Base-by-base conservation (phyloP, 2,797 vertebrate species). In the Chromis chromis region DNA sequence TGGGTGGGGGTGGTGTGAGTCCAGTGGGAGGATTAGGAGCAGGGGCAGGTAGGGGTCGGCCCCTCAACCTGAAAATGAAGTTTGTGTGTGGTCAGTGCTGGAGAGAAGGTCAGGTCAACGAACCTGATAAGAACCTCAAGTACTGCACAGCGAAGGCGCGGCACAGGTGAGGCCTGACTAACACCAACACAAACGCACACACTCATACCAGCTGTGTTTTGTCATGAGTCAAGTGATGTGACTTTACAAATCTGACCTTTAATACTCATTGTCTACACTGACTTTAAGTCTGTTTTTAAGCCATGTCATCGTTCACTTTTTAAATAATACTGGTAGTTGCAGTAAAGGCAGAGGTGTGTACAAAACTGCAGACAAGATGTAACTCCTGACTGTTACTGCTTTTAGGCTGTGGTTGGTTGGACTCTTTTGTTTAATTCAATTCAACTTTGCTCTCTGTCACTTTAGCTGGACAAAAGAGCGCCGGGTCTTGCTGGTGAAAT, bases 1-100 rank as follows among this genome's bases (percentile, higher is more conserved):
- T 90, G 0, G 76, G 88, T 3, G 87, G 89, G 3, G 91, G 93
- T 3, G 88, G 90, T 5, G 90, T 91, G 31, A 71, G 89, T 64
- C 86, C 93, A 1, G 68, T 91, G 46, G 86, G 88, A 7, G 83
- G 91, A 0, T 78, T 93, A 5, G 93, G 90, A 25, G 92, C 88
- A 0, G 92, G 90, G 2, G 87, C 86, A 0, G 93, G 91, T 4
- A 87, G 94, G 49, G 93, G 94, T 1, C 92, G 94, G 0, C 94
- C 94, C 65, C 95, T 99, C 67, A 98, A 99, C 89, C 94, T 99
- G 72, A 98, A 98, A 91, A 98, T 99, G 97, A 99, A 98, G 93
- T 99, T 99, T 76, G 98, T 99, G 63, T 99, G 98, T 33, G 97
- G 97, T 69, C 98, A 99, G 87, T 99, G 98, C 91, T 98, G 98